Percentiles rank a stretch among this genome's conserved stretches.
Evolutionary conservation across 1,140 invertebrate genomes (phyloP).

Genomic region (Eriocheir sinensis): DNA sequence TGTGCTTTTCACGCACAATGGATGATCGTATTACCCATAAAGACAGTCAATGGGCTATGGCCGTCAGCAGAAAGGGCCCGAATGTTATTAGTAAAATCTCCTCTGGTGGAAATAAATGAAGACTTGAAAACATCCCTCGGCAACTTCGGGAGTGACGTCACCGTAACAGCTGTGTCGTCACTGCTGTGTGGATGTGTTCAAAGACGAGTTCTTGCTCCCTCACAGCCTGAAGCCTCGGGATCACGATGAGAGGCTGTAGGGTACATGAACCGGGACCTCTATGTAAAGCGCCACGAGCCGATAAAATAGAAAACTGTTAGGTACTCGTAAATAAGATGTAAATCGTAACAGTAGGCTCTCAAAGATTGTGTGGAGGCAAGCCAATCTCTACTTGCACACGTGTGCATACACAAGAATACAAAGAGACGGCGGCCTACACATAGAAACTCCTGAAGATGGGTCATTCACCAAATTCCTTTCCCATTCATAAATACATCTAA

Average conservation of each 20-base stretch:
- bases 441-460: no score
- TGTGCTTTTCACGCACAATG: background rate
- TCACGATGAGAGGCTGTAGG: background rate
- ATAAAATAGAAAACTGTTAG: no score
- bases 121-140: background rate
- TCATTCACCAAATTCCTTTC: no score
- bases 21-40: background rate
- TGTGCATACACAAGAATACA: no score
- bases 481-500: no score
- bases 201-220: background rate
- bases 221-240: background rate
- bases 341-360: no score
- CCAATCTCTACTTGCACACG: no score
- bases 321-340: no score
- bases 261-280: no score
- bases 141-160: background rate
- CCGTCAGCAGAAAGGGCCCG: background rate
- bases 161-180: constrained; percentile 1
- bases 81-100: background rate
- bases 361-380: no score
- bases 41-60: background rate
- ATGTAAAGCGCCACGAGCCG: no score
- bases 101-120: background rate
- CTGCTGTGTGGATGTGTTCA: background rate
- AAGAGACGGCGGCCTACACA: no score